Evolutionary conservation across 2,888 invertebrate genomes (phyloP).

Genomic region (Drosophila engyochracea): DNA sequence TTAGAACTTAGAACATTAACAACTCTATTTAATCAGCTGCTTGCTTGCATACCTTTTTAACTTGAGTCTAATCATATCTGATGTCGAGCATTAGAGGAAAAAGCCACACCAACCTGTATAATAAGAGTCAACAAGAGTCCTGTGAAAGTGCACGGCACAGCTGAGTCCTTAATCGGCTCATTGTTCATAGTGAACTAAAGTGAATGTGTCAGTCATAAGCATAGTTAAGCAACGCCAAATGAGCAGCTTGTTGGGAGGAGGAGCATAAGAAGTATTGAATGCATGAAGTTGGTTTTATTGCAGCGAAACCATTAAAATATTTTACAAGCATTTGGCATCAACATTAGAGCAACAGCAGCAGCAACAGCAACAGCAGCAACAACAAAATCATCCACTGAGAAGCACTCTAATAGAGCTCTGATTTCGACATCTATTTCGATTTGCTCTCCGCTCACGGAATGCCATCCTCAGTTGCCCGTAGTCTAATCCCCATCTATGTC

Average conservation of each 20-base stretch:
- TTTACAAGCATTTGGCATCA: slow-evolving; percentile 68
- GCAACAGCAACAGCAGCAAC: slow-evolving; percentile 42
- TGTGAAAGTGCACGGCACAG: slow-evolving; percentile 39
- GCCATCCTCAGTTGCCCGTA: slow-evolving; percentile 49
- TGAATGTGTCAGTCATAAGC: slow-evolving; percentile 30
- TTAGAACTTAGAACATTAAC: slow-evolving; percentile 31
- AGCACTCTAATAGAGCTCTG: slow-evolving; percentile 22
- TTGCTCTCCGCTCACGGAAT: slow-evolving; percentile 36
- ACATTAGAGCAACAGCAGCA: slow-evolving; percentile 56
- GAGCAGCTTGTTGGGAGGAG: slow-evolving; percentile 21
- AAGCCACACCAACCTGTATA: slow-evolving; percentile 5
- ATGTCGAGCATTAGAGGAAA: background rate
- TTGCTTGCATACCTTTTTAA: slow-evolving; percentile 1
- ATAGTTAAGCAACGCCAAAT: slow-evolving; percentile 42
- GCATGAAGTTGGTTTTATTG: background rate
- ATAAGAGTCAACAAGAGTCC: slow-evolving; percentile 16
- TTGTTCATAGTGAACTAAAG: slow-evolving; percentile 54
- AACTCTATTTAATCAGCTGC: slow-evolving; percentile 33
- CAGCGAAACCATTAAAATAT: slow-evolving; percentile 60
- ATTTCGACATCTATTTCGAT: slow-evolving; percentile 44
- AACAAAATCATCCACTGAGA: slow-evolving; percentile 27
- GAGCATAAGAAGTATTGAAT: background rate
- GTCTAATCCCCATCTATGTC: slow-evolving; percentile 10
- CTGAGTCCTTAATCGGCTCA: slow-evolving; percentile 49
- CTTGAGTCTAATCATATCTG: background rate